phyloP scores from a whole-genome alignment of 2,113 vertebrate species.

The Nanger granti region DNA sequence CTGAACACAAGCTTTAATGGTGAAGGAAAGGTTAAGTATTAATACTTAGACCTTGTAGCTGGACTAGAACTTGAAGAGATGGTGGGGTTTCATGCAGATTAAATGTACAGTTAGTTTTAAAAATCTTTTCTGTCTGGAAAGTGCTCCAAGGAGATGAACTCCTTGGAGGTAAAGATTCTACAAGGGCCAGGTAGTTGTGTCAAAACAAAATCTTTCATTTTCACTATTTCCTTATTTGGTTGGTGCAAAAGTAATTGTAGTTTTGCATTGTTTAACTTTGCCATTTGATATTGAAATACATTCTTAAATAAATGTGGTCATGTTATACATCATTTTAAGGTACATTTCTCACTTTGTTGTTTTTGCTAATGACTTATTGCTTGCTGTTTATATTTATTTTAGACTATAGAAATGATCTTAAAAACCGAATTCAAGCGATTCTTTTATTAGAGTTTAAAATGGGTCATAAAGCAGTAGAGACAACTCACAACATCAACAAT shows the following conservation, averaged over 20 bases:
- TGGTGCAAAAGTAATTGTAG: background rate
- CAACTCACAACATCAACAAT: background rate
- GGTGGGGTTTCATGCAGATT: background rate
- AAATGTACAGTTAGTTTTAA: background rate
- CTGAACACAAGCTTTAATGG: background rate
- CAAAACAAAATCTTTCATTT: background rate
- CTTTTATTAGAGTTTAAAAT: background rate
- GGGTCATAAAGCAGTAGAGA: background rate
- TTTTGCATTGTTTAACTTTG: background rate
- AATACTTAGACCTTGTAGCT: background rate
- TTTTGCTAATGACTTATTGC: background rate
- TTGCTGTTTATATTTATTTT: background rate
- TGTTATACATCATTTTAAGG: background rate
- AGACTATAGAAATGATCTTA: background rate
- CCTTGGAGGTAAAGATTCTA: background rate
- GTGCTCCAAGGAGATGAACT: background rate
- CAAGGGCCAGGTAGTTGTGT: rapidly evolving
- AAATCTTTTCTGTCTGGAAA: background rate
- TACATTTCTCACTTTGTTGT: background rate
- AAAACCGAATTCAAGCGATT: background rate
- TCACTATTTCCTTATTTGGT: background rate
- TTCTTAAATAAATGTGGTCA: background rate
- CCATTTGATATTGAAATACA: background rate
- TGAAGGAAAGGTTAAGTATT: background rate
- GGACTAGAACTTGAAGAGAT: background rate